Evolutionary conservation across 2,113 vertebrate species (phyloP), one percentile per base, ranked within the genome.

Genomic region (Nanorana parkeri): DNA sequence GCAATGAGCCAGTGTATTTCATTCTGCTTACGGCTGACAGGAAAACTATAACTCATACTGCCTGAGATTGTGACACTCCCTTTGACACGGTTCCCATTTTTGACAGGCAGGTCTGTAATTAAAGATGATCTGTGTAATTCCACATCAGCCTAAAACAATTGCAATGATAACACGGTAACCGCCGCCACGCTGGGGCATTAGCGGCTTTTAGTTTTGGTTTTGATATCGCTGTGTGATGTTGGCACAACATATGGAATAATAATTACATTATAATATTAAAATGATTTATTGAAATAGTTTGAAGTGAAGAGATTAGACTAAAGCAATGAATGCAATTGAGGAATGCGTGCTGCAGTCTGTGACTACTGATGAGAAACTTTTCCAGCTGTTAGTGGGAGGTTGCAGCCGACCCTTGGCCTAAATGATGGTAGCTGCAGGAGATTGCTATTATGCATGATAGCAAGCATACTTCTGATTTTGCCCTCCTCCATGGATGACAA

Each of bases 101-200:
- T 24, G 58, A 52, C 60, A 20, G 63, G 19, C 76, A 78, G 65
- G 51, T 56, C 77, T 78, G 23, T 78, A 78, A 78, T 78, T 78
- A 78, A 67, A 58, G 64, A 67, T 68, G 77, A 78, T 78, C 65
- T 58, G 23, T 19, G 52, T 78, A 78, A 78, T 68, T 36, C 51
- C 55, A 32, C 56, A 60, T 65, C 60, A 77, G 65, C 64, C 29
- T 28, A 24, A 4, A 10, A 78, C 65, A 68, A 58, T 58, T 78
- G 65, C 26, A 52, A n/a, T 56, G 65, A 68, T 78, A 78, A 68
- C 11, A n/a, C 41, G n/a, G 52, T 29, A n/a, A 36, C 52, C 68
- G 64, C 17, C 24, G 24, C 26, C 11, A 17, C n/a, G 4, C 23
- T 47, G 41, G 41, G 26, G 5, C 54, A 29, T 24, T 23, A 41